Base-by-base conservation (phyloP, 1,140 invertebrate species). In the Drosophila cardini region DNA sequence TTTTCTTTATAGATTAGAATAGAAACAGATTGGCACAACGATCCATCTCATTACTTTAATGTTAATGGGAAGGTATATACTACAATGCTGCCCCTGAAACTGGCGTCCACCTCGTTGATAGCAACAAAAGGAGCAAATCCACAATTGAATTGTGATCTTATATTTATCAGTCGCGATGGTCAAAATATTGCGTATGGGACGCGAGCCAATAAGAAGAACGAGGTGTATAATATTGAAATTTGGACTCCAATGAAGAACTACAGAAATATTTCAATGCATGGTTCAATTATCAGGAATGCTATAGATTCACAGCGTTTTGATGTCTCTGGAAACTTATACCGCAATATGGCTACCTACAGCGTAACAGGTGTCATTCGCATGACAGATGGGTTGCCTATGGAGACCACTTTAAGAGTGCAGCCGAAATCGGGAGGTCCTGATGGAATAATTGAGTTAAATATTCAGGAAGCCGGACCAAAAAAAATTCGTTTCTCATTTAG, bases 191-290 rank as follows among this genome's bases (percentile, higher is more conserved):
- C 76, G 5, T 92, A 90, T 48, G 85, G 89, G 1, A 75, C 83
- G 3, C 69, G 85, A 1, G 87, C 82, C 11, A 81, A 74, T 38
- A 77, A 84, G 26, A 82, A 76, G 18, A 61, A 80, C 11, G 83
- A 92, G 34, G 77, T 86, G 16, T 81, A 91, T 46, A 91, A 92
- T 42, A 72, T 91, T 18, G 91, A 92, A 16, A 56, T 92, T 6
- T 86, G 78, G 80, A 92, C 91, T 11, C 91, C 91, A 2, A 45
- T 92, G 8, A 76, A 83, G 38, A 81, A 86, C 48, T 92, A 76
- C 65, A 63, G 76, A 0, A 92, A 92, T 52, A 79, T 92, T 5
- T 91, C 91, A 2, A 78, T 92, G 80, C 81, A 91, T 16, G 87
- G 87, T 2, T 85, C 87, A 0, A n/a, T 90, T 4, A 38, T 62